Percentiles rank a stretch among this genome's conserved stretches.
Conservation (phyloP, 2,888 invertebrate genomes). For the Phengaris arion region DNA sequence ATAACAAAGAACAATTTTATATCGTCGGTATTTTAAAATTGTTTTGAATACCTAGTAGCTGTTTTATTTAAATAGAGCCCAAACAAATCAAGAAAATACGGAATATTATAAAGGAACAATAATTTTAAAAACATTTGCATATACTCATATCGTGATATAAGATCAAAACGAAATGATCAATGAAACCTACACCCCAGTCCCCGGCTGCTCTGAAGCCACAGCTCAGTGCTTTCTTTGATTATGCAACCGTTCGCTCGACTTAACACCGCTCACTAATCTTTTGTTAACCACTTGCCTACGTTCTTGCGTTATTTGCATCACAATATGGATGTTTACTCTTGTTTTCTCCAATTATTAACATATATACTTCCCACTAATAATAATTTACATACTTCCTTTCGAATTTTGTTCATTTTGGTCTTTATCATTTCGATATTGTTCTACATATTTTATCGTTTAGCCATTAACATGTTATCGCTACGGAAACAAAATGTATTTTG, state of each 20-base stretch:
- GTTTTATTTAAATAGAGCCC: too few species aligned
- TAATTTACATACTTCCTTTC: not conserved
- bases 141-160: not conserved
- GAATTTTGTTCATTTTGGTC: not conserved
- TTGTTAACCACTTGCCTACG: constrained; percentile 44
- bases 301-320: constrained; percentile 41
- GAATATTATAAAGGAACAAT: too few species aligned
- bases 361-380: too few species aligned
- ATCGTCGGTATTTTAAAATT: too few species aligned
- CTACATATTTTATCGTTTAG: not conserved
- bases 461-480: not conserved
- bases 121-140: not conserved
- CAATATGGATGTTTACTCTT: constrained; percentile 44
- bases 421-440: not conserved
- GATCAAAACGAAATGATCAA: constrained; percentile 23
- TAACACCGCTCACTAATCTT: constrained; percentile 43
- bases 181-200: not conserved
- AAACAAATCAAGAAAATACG: too few species aligned
- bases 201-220: constrained; percentile 32
- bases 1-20: too few species aligned
- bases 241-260: constrained; percentile 47
- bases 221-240: constrained; percentile 51
- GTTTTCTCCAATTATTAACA: not conserved
- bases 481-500: not conserved
- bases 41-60: too few species aligned